Evolutionary conservation across 2,797 vertebrate species (phyloP).

Genomic region (Acrocephalus scirpaceus): DNA sequence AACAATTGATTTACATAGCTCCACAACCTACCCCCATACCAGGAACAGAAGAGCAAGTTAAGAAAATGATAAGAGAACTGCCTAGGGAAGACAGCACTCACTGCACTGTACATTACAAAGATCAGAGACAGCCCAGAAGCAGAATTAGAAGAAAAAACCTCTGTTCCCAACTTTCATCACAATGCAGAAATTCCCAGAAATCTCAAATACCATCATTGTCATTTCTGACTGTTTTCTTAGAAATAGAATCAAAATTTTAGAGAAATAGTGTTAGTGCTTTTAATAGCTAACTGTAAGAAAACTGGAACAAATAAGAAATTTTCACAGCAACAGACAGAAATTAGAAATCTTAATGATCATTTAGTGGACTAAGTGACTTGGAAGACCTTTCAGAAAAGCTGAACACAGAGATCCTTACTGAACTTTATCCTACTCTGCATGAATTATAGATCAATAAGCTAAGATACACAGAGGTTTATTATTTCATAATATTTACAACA

Average conservation of each 20-base stretch:
- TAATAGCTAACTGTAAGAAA: neutral
- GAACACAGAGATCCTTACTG: neutral
- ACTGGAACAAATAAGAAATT: neutral
- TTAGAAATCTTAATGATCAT: neutral
- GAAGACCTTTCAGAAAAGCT: neutral
- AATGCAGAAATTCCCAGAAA: conserved; percentile 73
- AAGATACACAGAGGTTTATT: neutral
- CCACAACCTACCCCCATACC: neutral
- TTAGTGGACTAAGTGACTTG: neutral
- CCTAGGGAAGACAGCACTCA: conserved; percentile 60
- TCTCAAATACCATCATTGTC: conserved; percentile 67
- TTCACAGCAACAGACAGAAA: neutral
- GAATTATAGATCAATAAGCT: neutral
- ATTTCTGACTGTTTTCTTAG: conserved; percentile 44
- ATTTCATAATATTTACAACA: neutral
- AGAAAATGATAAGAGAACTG: conserved; percentile 70
- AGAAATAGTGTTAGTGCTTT: neutral
- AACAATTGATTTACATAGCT: neutral
- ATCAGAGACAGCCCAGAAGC: conserved; percentile 75
- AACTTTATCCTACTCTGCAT: neutral
- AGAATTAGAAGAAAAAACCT: conserved; percentile 58
- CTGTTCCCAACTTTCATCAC: conserved; percentile 63
- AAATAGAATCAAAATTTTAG: neutral
- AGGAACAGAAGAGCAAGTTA: conserved; percentile 40
- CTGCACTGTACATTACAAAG: conserved; percentile 66